Base-by-base conservation (phyloP, 2,888 invertebrate species). In the Meliscaeva auricollis region DNA sequence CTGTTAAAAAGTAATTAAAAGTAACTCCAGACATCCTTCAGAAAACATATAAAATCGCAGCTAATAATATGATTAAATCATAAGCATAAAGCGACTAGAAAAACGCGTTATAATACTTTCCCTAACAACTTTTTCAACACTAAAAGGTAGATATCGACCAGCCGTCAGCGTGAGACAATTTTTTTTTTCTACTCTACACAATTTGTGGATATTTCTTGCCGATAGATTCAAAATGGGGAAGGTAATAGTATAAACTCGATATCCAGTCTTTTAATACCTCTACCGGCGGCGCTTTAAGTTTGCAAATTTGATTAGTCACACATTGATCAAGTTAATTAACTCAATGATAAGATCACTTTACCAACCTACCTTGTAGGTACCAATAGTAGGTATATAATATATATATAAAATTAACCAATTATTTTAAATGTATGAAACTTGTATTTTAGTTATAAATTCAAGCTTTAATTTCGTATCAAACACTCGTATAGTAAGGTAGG, bases 101-200 rank as follows among this genome's bases (percentile, higher is more conserved):
- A 84, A 84, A 84, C 84, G 54, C 44, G 80, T 80, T 80, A 66
- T 52, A 72, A 79, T 70, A 75, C 74, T 84, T 79, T 79, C 70
- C 44, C 66, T 64, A 58, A 2, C 70, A n/a, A 52, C 15, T 75
- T 83, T 82, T 74, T 74, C 20, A 35, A 38, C 15, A 26, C 41
- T 30, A 5, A 46, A 2, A 2, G 0, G 3, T 6, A 4, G 3
- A 0, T 32, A n/a, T 58, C 58, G n/a, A n/a, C n/a, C 35, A 35
- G n/a, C 1, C 2, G 15, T 26, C 30, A 22, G 62, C 68, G 80
- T 80, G 80, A 74, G 74, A 80, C 52, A 11, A 6, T 38, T 41
- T 46, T 62, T 70, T 35, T 60, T 41, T n/a, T n/a, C n/a, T n/a
- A n/a, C n/a, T 56, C 1, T 15, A 35, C 50, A n/a, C 7, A 54